Evolutionary conservation across 2,888 invertebrate species (phyloP), one percentile per base, ranked within the genome.

Genomic region (Sesamia inferens): DNA sequence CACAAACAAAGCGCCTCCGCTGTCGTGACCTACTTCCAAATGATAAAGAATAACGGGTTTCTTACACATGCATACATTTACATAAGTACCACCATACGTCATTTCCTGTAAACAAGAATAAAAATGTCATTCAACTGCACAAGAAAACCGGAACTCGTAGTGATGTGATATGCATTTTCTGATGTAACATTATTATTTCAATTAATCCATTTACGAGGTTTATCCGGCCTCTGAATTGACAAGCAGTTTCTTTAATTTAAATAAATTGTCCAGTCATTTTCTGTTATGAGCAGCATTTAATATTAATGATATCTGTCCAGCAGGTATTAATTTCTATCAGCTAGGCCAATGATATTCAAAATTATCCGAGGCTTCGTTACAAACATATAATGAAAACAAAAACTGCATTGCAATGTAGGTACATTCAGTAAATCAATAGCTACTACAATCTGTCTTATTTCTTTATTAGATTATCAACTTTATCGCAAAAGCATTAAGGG

Each of bases 21-120:
- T 66, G 68, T 72, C 65, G 61, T 71, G 86, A 74, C 76, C 73
- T 22, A 85, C 66, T 80, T 78, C 54, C 67, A 76, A 70, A 58
- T 71, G 67, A 87, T 85, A 85, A 85, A 86, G 65, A 75, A 62
- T 79, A 85, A 85, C 80, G 71, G 76, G 70, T 55, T 77, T 58
- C 79, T 81, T 78, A 73, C 64, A 74, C 72, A 66, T 39, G 64
- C 71, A 68, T 61, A 55, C 75, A 73, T 77, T 71, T 42, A 73
- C 58, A 71, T 68, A 78, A 74, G 71, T 75, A 75, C 64, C 31
- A 47, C 16, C 59, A 68, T 68, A 85, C 74, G 81, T 85, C 81
- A 85, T 64, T 83, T 85, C 87, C 85, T 87, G 85, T 87, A 83
- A 87, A 81, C 76, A 85, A 64, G 73, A 78, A 83, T 85, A 79